A percentile compares a stretch with the other conserved stretches of the same genome.
Evolutionary conservation across 2,113 vertebrate genomes (phyloP).

Genomic region (Chionis minor): DNA sequence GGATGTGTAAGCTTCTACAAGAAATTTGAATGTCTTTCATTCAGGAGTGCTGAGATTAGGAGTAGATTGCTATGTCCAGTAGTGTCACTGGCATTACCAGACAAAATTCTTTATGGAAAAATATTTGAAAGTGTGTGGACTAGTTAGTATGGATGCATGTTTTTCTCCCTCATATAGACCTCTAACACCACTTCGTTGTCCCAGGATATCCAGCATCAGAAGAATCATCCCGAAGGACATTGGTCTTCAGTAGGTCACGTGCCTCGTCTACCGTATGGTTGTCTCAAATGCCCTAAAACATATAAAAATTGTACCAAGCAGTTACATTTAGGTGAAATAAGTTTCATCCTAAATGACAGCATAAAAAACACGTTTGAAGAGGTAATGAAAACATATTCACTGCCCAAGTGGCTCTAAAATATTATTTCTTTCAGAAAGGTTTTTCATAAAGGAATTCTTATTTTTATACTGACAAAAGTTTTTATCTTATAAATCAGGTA

Average conservation of each 20-base stretch:
- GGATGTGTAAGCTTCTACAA: background rate
- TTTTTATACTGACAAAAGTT: background rate
- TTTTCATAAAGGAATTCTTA: background rate
- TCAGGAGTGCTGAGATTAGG: background rate
- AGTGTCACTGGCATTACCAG: background rate
- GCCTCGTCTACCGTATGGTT: background rate
- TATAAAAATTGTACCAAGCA: background rate
- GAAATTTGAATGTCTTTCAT: background rate
- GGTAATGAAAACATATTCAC: background rate
- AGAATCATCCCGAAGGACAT: background rate
- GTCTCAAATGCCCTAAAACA: background rate
- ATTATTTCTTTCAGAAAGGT: background rate
- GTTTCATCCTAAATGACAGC: background rate
- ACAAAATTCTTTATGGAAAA: background rate
- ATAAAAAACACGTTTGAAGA: background rate
- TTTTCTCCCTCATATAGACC: background rate
- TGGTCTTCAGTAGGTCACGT: fast-evolving
- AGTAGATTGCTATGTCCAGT: background rate
- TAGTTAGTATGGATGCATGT: background rate
- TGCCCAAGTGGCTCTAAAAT: background rate
- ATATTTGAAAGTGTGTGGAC: background rate
- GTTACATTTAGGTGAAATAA: background rate
- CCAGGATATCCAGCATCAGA: background rate
- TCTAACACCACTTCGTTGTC: background rate
- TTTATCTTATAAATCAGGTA: background rate